These are phyloP conservation scores for Macquaria australasica DNA, from an alignment of 2,113 vertebrate genomes.

Conservation along the genomic window DNA sequence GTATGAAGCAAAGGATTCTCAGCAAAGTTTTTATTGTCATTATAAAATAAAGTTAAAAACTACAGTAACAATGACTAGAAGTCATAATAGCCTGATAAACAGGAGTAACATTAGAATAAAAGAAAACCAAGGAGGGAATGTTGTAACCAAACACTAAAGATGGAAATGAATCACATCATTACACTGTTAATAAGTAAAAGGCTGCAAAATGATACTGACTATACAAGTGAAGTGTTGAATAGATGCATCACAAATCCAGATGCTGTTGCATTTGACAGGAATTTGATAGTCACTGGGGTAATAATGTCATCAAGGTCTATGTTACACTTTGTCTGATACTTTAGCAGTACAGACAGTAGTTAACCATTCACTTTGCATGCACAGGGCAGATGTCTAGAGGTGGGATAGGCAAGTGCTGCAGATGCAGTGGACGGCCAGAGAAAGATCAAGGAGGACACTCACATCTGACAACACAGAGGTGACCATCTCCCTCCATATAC, in stretches of 20 bases:
- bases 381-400: neutral
- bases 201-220: neutral
- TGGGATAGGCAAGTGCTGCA: neutral
- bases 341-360: neutral
- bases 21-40: conserved; percentile 27
- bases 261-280: neutral
- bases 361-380: neutral
- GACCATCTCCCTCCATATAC: neutral
- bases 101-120: neutral
- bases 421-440: neutral
- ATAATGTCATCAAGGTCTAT: neutral
- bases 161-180: neutral
- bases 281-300: neutral
- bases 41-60: conserved; percentile 17
- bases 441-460: too few relatives aligned
- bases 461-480: neutral
- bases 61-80: neutral
- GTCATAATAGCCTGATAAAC: neutral
- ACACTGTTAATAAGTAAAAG: neutral
- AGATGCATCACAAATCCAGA: neutral
- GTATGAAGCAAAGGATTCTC: neutral
- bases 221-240: neutral
- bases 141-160: neutral
- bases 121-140: neutral
- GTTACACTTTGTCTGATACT: neutral